Percentiles rank a stretch among this genome's conserved stretches.
phyloP scores from a whole-genome alignment of 2,797 vertebrate species.

The Tiaroga cobitis region DNA sequence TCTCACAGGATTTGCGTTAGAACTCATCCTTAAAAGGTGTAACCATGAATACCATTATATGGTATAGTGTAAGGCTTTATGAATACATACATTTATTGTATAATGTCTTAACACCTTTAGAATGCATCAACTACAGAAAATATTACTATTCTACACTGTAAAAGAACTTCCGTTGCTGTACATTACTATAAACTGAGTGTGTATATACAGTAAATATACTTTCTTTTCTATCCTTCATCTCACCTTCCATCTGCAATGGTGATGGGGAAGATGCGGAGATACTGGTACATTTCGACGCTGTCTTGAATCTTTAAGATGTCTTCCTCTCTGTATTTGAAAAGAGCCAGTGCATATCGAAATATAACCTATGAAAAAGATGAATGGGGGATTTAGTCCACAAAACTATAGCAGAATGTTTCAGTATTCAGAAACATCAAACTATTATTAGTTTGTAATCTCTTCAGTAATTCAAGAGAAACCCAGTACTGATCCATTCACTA shows the following conservation, averaged over 20 bases:
- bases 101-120: not conserved
- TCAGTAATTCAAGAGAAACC: not conserved
- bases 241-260: slow-evolving; percentile 89
- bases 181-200: not conserved
- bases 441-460: not conserved
- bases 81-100: not conserved
- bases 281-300: slow-evolving; percentile 89
- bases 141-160: not conserved
- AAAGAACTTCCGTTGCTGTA: not conserved
- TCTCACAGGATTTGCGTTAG: not conserved
- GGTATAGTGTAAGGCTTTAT: not conserved
- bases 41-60: not conserved
- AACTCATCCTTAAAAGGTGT: not conserved
- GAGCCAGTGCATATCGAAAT: slow-evolving; percentile 91
- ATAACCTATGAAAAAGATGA: slow-evolving; percentile 81
- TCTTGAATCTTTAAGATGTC: slow-evolving; percentile 89
- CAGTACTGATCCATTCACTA: not conserved
- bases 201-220: no score
- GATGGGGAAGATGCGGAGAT: slow-evolving; percentile 91
- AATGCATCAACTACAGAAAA: not conserved
- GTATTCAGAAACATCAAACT: not conserved
- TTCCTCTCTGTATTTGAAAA: slow-evolving; percentile 95
- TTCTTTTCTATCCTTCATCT: slow-evolving; percentile 27
- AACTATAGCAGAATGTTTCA: not conserved
- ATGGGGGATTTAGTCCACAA: not conserved